A percentile compares a stretch with the other conserved stretches of the same genome.
Conservation (phyloP, 1,140 invertebrate genomes). For the Ctenoplectra terminalis region DNA sequence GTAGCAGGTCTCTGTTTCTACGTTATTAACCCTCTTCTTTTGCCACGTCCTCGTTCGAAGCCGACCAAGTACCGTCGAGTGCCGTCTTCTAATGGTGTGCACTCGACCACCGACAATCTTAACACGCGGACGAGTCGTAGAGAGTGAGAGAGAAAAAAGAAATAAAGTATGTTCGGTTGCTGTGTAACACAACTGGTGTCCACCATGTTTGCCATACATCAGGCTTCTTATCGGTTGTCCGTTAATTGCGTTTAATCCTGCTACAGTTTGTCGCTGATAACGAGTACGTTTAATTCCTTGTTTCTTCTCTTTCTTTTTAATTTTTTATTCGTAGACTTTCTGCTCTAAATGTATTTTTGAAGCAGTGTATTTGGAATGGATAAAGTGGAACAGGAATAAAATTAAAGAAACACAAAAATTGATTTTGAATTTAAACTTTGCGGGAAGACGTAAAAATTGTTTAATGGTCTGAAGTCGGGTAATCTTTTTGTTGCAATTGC, state of each 20-base stretch:
- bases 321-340: too few species aligned
- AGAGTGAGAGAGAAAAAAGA: not conserved
- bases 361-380: too few species aligned
- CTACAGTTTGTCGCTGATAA: not conserved
- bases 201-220: constrained; percentile 1
- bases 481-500: too few species aligned
- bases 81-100: constrained; percentile 41
- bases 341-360: too few species aligned
- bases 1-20: constrained; percentile 6
- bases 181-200: not conserved
- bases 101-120: constrained; percentile 29
- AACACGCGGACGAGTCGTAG: constrained; percentile 4
- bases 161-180: not conserved
- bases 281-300: not conserved
- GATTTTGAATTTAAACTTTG: too few species aligned
- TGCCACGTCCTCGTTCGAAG: constrained; percentile 44
- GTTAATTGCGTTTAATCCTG: constrained; percentile 16
- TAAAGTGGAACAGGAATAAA: too few species aligned
- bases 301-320: too few species aligned
- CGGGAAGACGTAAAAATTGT: too few species aligned
- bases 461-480: too few species aligned
- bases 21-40: constrained; percentile 45
- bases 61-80: constrained; percentile 48
- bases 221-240: constrained; percentile 4
- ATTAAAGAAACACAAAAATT: too few species aligned